A percentile compares a stretch with the other conserved stretches of the same genome.
These are phyloP conservation scores for Gila robusta DNA, from an alignment of 2,797 vertebrate species.

Conservation along the genomic window DNA sequence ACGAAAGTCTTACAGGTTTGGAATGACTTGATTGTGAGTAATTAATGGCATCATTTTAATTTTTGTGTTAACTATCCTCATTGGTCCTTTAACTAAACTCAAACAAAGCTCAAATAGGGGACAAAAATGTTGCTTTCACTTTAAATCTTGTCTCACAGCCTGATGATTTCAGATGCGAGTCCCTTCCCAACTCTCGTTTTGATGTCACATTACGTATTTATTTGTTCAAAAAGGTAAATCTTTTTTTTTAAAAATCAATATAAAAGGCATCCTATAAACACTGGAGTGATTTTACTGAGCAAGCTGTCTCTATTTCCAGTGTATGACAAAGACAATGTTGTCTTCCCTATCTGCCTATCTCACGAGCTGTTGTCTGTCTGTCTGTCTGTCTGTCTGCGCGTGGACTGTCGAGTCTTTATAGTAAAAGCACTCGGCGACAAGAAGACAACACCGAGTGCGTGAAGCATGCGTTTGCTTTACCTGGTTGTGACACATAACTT, in stretches of 20 bases:
- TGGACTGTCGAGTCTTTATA: constrained; percentile 57
- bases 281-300: background rate
- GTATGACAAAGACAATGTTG: constrained; percentile 77
- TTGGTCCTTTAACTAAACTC: background rate
- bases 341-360: constrained; percentile 74
- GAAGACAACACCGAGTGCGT: constrained; percentile 27
- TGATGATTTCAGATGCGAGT: background rate
- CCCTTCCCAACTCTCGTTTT: background rate
- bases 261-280: background rate
- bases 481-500: constrained; percentile 76
- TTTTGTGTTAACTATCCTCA: background rate
- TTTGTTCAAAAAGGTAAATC: background rate
- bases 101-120: constrained; percentile 64
- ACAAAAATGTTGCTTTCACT: constrained; percentile 73
- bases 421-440: constrained; percentile 52
- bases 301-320: constrained; percentile 60
- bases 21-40: background rate
- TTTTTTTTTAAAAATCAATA: background rate
- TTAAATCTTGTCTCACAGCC: constrained; percentile 75
- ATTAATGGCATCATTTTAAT: background rate
- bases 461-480: constrained; percentile 76
- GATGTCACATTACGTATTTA: background rate
- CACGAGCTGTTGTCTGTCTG: constrained; percentile 61
- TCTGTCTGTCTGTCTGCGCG: constrained; percentile 62
- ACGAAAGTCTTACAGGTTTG: background rate